Base-by-base conservation (phyloP, 2,888 invertebrate species). In the Napeogenes sylphis region DNA sequence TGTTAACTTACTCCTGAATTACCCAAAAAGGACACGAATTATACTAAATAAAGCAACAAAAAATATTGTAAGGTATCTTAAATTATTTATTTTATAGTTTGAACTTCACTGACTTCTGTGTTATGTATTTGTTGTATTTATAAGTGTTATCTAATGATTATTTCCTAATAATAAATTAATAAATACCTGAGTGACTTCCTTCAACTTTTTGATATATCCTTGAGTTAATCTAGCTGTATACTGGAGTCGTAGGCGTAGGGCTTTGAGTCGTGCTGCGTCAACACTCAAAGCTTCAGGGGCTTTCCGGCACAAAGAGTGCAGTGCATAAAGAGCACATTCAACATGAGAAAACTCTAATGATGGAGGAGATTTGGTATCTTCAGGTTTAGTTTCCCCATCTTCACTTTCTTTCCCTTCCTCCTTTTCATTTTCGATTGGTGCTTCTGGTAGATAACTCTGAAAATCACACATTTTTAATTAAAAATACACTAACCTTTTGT, bases 181-280 rank as follows among this genome's bases (percentile, higher is more conserved):
- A 13, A n/a, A 66, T 81, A 90, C 91, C 81, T 92, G 89, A 55
- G 91, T 92, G 56, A 91, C 93, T 85, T 94, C 93, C 63, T 93
- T 91, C 51, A 95, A 84, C 73, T 94, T 95, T 78, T 95, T 95
- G 6, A 89, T 87, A 71, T 91, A 98, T 67, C 96, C 97, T 87
- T 98, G 97, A 65, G 97, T 96, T 42, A 97, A 95, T 65, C 98
- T 92, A 0, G 98, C 97, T 78, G 98, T 96, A 84, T 97, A 98
- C 81, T 98, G 97, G 66, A 99, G 88, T 71, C 98, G 92, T 55
- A 95, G 87, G 68, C 96, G 93, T 74, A 98, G 95, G 75, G 98
- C 97, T 82, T 97, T 98, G 8, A 98, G 89, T 71, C 93, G 92
- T 12, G 89, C 84, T 12, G 94, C 93, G 75, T 96, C 95, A 32